Evolutionary conservation across 2,797 vertebrate species (phyloP), one percentile per base, ranked within the genome.

Genomic region (Clarias pachynema): DNA sequence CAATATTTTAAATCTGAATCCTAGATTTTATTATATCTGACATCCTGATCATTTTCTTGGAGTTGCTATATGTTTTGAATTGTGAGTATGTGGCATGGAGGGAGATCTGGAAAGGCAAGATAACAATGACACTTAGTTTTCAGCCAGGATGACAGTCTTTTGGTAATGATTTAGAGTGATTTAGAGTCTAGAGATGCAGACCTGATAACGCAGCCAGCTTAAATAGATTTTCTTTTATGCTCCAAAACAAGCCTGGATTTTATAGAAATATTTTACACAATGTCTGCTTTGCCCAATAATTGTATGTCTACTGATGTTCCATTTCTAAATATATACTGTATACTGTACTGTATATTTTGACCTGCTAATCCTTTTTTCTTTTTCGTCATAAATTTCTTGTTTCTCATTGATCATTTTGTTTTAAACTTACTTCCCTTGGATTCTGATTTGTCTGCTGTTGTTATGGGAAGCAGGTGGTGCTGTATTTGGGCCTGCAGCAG

Each of bases 101-200:
- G 44, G 9, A 79, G 31, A 82, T 84, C 85, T 88, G 87, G 62
- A 60, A 63, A 80, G 68, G 24, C 31, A 5, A 77, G 85, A 84
- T 88, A 73, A 86, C 78, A 68, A 26, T 63, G 20, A 53, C 15
- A 26, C 34, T 14, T 14, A 14, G 24, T 84, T 79, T 79, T 78
- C 73, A 63, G 73, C 66, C 77, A 31, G 29, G 44, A 24, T 81
- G 60, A 86, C 59, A 37, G 59, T 56, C 18, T 77, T 72, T 62
- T 56, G 5, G 65, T 59, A 57, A 73, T 79, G 79, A 59, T 40
- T 63, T 49, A 60, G 73, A 18, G 62, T 63, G 68, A 53, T 73
- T 86, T 84, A 84, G 73, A 78, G 22, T 79, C 26, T 68, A 80
- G 44, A 86, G 59, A 81, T 85, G 40, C 59, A 72, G 78, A 62